Evolutionary conservation across 2,888 invertebrate species (phyloP).

Genomic region (Ectemnius continuus): DNA sequence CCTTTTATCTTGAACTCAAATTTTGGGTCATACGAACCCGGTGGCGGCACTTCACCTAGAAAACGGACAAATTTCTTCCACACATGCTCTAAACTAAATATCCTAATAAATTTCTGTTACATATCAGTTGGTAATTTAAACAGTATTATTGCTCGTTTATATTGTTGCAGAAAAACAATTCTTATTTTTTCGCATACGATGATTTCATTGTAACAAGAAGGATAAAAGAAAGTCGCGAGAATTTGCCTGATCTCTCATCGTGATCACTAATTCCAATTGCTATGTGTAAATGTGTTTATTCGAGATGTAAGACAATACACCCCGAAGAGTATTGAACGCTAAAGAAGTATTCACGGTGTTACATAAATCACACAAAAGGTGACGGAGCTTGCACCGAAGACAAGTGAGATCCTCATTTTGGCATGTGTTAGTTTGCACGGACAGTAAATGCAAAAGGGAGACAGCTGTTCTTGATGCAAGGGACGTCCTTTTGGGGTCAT

Average conservation of each 20-base stretch:
- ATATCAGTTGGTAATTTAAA: too few species aligned
- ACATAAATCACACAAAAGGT: conserved; percentile 10
- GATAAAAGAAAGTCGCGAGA: too few species aligned
- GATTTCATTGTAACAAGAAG: too few species aligned
- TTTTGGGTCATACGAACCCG: conserved; percentile 79
- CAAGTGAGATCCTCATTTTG: conserved; percentile 36
- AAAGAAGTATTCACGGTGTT: background rate
- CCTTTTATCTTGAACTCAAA: conserved; percentile 76
- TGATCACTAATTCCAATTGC: too few species aligned
- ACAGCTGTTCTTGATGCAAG: conserved; percentile 66
- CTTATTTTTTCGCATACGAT: too few species aligned
- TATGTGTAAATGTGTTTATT: too few species aligned
- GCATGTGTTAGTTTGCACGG: conserved; percentile 39
- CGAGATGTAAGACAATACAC: too few species aligned
- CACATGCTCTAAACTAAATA: background rate
- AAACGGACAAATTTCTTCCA: background rate
- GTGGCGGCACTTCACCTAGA: conserved; percentile 79
- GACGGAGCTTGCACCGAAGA: conserved; percentile 21
- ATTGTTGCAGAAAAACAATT: too few species aligned
- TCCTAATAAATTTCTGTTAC: background rate
- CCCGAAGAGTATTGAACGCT: background rate
- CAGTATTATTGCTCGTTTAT: too few species aligned
- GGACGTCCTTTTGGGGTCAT: conserved; percentile 64
- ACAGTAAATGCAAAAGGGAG: conserved; percentile 52
- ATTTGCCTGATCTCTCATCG: too few species aligned